Evolutionary conservation across 2,888 invertebrate genomes (phyloP).

Genomic region (Gerris lacustris): DNA sequence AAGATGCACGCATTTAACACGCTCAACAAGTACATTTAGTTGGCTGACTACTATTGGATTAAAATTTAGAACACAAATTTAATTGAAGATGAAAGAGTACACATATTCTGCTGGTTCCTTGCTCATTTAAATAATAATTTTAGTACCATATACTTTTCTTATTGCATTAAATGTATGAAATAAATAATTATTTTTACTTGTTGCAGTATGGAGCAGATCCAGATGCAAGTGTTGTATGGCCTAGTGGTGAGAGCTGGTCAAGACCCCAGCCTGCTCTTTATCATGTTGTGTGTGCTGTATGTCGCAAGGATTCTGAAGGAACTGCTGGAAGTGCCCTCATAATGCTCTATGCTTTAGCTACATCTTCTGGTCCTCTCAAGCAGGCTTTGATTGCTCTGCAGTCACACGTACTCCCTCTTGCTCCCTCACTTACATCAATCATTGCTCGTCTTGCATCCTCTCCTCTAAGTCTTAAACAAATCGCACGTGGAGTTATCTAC

Average conservation of each 20-base stretch:
- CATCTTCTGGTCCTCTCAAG: conserved; percentile 55
- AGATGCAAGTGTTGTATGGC: conserved; percentile 45
- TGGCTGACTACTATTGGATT: no score
- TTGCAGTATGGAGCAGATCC: conserved; percentile 56
- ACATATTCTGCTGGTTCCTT: no score
- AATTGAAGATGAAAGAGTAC: no score
- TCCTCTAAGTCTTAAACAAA: conserved; percentile 59
- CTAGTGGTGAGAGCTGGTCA: conserved; percentile 18
- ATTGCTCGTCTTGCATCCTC: conserved; percentile 51
- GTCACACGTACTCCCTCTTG: conserved; percentile 49
- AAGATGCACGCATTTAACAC: no score
- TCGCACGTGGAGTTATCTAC: conserved; percentile 56
- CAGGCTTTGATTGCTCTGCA: conserved; percentile 52
- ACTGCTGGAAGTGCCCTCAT: conserved; percentile 53
- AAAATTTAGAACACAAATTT: no score
- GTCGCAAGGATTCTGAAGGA: conserved; percentile 51
- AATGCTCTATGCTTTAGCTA: conserved; percentile 51
- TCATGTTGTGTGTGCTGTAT: conserved; percentile 57
- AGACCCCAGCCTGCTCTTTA: conserved; percentile 43
- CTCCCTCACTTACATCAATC: conserved; percentile 48
- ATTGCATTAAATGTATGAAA: no score
- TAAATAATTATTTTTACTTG: neutral
- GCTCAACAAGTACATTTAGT: no score
- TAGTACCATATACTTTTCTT: no score
- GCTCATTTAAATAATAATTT: no score